These are phyloP conservation scores for Prenolepis imparis DNA, from an alignment of 2,888 invertebrate genomes.

Conservation along the genomic window DNA sequence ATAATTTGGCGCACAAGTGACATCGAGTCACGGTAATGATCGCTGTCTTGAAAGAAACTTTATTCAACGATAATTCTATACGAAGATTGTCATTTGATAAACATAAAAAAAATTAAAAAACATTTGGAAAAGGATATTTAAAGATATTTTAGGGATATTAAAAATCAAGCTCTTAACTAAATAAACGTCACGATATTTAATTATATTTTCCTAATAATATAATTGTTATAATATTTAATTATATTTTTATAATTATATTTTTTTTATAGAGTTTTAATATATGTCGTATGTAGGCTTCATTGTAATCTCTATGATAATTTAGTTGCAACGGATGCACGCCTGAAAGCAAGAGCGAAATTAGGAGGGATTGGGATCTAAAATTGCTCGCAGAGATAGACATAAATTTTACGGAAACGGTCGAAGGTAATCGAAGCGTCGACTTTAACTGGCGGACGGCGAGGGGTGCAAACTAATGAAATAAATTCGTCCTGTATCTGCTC, in stretches of 20 bases:
- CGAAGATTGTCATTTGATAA: not conserved
- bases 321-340: not conserved
- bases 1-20: slow-evolving; percentile 66
- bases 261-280: not conserved
- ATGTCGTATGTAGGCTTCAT: not conserved
- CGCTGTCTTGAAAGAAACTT: slow-evolving; percentile 52
- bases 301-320: not conserved
- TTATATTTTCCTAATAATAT: too few relatives aligned
- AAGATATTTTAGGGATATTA: not conserved
- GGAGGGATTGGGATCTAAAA: slow-evolving; percentile 13
- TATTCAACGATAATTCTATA: slow-evolving; percentile 32
- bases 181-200: not conserved
- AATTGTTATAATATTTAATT: too few relatives aligned
- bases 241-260: too few relatives aligned
- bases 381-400: slow-evolving; percentile 43
- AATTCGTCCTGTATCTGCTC: slow-evolving; percentile 55
- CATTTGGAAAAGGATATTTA: not conserved
- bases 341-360: slow-evolving; percentile 16
- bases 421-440: slow-evolving; percentile 49
- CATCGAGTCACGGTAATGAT: slow-evolving; percentile 66
- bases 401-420: slow-evolving; percentile 41
- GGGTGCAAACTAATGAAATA: slow-evolving; percentile 64
- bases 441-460: slow-evolving; percentile 60
- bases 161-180: not conserved
- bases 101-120: not conserved